A percentile compares a stretch with the other conserved stretches of the same genome.
Evolutionary conservation across 2,797 vertebrate genomes (phyloP).

Genomic region (Sebastes minor): DNA sequence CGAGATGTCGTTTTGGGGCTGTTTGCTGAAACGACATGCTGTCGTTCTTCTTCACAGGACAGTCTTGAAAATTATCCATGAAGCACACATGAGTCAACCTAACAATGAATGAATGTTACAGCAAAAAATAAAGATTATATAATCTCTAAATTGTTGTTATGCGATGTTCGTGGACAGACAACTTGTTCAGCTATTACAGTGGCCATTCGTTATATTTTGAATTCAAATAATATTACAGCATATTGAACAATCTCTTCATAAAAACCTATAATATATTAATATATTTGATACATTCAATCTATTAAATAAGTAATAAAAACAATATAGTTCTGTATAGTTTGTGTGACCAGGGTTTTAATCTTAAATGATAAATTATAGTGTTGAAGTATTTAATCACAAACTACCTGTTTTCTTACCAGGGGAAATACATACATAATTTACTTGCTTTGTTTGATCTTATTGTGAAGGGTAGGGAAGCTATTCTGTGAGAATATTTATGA

Average conservation of each 20-base stretch:
- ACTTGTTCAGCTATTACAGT: background rate
- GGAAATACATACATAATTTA: background rate
- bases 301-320: background rate
- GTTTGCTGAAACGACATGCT: background rate
- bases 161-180: background rate
- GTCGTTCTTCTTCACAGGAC: background rate
- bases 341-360: background rate
- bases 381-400: background rate
- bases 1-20: too few species aligned
- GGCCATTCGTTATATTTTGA: background rate
- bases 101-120: background rate
- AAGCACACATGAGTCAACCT: background rate
- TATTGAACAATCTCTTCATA: background rate
- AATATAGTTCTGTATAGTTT: background rate
- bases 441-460: background rate
- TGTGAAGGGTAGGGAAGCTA: background rate
- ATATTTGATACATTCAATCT: background rate
- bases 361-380: background rate
- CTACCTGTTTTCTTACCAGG: background rate
- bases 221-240: background rate
- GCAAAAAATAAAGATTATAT: background rate
- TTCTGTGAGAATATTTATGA: background rate
- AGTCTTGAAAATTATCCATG: background rate
- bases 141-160: background rate
- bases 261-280: background rate